These are phyloP conservation scores for Melanotaenia nigrans DNA, from an alignment of 2,797 vertebrate genomes.

Conservation along the genomic window DNA sequence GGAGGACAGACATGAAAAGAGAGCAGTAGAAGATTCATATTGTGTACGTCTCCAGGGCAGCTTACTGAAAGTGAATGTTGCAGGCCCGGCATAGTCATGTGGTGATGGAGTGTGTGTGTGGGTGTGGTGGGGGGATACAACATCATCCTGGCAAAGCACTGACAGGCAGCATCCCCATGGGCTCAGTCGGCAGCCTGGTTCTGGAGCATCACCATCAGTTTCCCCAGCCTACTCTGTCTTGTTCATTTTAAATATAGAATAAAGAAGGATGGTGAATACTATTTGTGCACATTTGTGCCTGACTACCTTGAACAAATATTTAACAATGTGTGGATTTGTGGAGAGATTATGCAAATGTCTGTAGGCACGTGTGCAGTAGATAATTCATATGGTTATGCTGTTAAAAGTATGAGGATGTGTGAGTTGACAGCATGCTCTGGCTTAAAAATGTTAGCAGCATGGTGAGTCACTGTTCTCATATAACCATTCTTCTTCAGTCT, in stretches of 20 bases:
- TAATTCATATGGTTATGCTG: slow-evolving; percentile 36
- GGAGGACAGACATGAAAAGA: slow-evolving; percentile 26
- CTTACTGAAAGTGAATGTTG: slow-evolving; percentile 32
- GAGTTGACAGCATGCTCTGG: slow-evolving; percentile 29
- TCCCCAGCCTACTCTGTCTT: slow-evolving; percentile 16
- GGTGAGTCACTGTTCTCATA: slow-evolving; percentile 75
- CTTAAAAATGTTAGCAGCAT: slow-evolving; percentile 42
- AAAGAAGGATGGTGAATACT: background rate
- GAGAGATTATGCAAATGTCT: slow-evolving; percentile 11
- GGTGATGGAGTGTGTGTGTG: slow-evolving; percentile 13
- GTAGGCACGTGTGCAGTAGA: slow-evolving; percentile 14
- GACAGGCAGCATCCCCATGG: slow-evolving; percentile 59
- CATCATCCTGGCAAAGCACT: slow-evolving; percentile 57
- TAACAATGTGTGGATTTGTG: background rate
- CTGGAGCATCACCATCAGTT: slow-evolving; percentile 49
- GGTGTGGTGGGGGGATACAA: slow-evolving; percentile 9
- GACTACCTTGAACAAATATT: slow-evolving; percentile 4
- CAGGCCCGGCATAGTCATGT: slow-evolving; percentile 42
- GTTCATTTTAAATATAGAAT: slow-evolving; percentile 39
- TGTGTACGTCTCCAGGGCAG: slow-evolving; percentile 37
- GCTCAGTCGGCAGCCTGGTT: slow-evolving; percentile 53
- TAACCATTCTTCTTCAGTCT: slow-evolving; percentile 40
- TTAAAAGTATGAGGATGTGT: slow-evolving; percentile 20
- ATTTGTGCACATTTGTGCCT: background rate
- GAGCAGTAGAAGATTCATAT: slow-evolving; percentile 34